Conservation (phyloP, 2,797 vertebrate genomes). For the Manis pentadactyla region DNA sequence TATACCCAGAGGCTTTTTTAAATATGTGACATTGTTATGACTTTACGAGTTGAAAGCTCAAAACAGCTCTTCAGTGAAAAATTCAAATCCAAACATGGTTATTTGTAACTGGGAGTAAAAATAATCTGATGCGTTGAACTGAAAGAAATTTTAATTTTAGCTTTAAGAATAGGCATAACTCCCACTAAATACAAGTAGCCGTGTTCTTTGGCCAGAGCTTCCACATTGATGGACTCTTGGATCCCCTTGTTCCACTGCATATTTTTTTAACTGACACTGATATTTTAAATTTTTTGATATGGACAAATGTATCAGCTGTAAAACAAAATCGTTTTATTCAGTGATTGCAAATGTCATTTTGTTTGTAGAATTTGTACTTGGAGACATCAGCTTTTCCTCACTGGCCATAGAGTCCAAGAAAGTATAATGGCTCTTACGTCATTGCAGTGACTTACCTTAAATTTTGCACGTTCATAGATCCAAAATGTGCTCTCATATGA, state of each 20-base stretch:
- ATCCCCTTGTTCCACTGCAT: background rate
- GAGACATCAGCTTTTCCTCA: background rate
- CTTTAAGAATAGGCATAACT: background rate
- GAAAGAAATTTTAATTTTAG: background rate
- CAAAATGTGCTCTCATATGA: background rate
- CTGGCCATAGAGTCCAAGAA: background rate
- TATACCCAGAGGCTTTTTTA: background rate
- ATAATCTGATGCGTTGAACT: background rate
- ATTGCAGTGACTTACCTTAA: background rate
- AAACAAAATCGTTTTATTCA: background rate
- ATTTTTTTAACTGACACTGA: background rate
- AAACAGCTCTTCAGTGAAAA: background rate
- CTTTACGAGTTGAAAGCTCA: background rate
- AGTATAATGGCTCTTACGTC: background rate
- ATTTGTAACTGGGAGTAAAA: background rate
- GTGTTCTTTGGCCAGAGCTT: background rate
- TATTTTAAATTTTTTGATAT: conserved; percentile 29
- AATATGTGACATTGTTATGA: background rate
- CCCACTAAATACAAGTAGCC: background rate
- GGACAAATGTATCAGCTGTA: background rate
- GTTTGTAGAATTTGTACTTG: conserved; percentile 15
- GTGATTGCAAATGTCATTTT: background rate
- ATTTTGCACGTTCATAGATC: conserved; percentile 13
- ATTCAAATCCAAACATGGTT: background rate
- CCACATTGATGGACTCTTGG: background rate